Conservation (phyloP, 2,113 vertebrate species). For the Proterorhinus semilunaris region DNA sequence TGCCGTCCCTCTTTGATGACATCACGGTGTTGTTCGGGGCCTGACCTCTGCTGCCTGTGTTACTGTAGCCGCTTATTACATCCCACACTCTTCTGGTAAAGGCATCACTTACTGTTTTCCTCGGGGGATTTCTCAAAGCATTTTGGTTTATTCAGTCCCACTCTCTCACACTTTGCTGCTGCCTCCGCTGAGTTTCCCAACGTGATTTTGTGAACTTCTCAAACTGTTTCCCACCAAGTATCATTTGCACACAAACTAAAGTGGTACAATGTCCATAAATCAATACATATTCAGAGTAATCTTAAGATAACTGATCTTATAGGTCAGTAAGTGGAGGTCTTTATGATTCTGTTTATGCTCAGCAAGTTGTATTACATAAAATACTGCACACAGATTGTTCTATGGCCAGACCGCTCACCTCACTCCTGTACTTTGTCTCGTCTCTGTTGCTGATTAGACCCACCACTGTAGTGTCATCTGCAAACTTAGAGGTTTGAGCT, state of each 20-base stretch:
- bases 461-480: no score
- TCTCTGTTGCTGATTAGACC: no score
- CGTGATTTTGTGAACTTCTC: constrained; percentile 11
- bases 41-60: constrained; percentile 66
- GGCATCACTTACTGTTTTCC: constrained; percentile 52
- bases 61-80: constrained; percentile 72
- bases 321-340: no score
- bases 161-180: constrained; percentile 40
- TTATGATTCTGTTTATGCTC: no score
- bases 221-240: not conserved
- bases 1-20: constrained; percentile 74
- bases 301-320: no score
- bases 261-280: not conserved
- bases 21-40: constrained; percentile 67
- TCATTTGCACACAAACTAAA: not conserved
- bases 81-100: constrained; percentile 53
- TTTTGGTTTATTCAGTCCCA: constrained; percentile 36
- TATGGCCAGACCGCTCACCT: no score
- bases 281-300: no score
- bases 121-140: constrained; percentile 44
- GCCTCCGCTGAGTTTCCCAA: constrained; percentile 59
- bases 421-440: no score
- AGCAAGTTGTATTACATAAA: no score
- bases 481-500: no score
- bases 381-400: no score